phyloP scores from a whole-genome alignment of 2,797 vertebrate species.

The Sebastiscus tertius region DNA sequence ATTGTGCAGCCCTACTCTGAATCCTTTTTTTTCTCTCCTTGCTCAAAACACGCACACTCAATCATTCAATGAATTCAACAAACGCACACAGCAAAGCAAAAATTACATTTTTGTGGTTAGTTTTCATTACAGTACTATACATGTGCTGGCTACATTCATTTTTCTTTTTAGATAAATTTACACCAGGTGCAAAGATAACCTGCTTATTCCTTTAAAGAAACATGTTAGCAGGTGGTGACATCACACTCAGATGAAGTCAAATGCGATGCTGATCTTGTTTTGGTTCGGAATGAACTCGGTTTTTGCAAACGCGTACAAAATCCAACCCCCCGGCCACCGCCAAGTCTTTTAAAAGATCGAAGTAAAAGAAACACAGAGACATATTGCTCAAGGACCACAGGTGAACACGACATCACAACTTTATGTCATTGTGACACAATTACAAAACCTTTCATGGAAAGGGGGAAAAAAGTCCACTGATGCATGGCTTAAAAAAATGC shows the following conservation, averaged over 20 bases:
- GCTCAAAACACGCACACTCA: background rate
- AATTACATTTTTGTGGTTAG: conserved; percentile 26
- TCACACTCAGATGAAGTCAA: conserved; percentile 3
- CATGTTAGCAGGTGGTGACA: conserved; percentile 6
- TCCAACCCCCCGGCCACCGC: background rate
- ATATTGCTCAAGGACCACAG: conserved; percentile 34
- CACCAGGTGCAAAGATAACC: conserved; percentile 41
- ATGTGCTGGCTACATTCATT: conserved; percentile 40
- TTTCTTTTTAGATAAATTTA: conserved; percentile 18
- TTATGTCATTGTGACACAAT: conserved; percentile 76
- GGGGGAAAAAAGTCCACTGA: conserved; percentile 48
- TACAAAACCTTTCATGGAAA: conserved; percentile 78
- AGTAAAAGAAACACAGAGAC: conserved; percentile 33
- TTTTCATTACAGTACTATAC: conserved; percentile 50
- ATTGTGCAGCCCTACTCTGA: background rate
- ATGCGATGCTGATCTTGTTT: conserved; percentile 1
- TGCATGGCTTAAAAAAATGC: conserved; percentile 43
- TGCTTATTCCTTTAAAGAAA: background rate
- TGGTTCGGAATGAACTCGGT: background rate
- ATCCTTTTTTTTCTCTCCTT: background rate
- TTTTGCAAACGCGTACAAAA: background rate
- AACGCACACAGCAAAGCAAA: conserved; percentile 35
- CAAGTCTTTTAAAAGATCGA: background rate
- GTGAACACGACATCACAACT: conserved; percentile 38
- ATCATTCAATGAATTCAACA: conserved; percentile 32